These are phyloP conservation scores for Premnoplex brunnescens DNA, from an alignment of 2,797 vertebrate species.

Conservation along the genomic window DNA sequence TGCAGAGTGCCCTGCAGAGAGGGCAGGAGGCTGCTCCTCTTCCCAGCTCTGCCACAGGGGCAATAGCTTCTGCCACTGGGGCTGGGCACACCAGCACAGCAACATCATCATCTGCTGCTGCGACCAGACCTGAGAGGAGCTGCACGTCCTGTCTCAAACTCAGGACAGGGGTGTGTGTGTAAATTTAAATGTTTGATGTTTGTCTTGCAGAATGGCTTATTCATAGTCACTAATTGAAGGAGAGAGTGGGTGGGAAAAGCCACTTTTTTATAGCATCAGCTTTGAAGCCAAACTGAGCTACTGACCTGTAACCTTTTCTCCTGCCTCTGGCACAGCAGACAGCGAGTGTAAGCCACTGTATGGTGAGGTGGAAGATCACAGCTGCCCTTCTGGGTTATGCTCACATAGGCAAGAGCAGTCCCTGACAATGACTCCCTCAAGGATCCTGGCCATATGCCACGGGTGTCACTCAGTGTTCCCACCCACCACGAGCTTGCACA, in stretches of 20 bases:
- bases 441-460: background rate
- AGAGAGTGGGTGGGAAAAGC: background rate
- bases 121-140: background rate
- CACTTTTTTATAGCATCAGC: background rate
- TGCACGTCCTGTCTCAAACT: background rate
- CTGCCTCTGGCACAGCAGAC: background rate
- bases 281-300: background rate
- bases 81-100: background rate
- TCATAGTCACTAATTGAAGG: background rate
- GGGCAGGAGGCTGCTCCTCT: background rate
- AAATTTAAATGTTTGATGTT: background rate
- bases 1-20: background rate
- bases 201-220: background rate
- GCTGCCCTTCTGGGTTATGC: background rate
- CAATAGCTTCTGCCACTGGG: background rate
- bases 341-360: background rate
- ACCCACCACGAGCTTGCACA: accelerated
- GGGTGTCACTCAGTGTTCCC: background rate
- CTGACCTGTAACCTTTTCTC: background rate
- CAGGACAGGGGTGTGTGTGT: background rate
- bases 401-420: background rate
- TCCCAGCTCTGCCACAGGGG: background rate
- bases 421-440: background rate
- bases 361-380: accelerated
- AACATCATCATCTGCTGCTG: background rate